These are phyloP conservation scores for Pimpla rufipes DNA, from an alignment of 2,888 invertebrate genomes.

Conservation along the genomic window DNA sequence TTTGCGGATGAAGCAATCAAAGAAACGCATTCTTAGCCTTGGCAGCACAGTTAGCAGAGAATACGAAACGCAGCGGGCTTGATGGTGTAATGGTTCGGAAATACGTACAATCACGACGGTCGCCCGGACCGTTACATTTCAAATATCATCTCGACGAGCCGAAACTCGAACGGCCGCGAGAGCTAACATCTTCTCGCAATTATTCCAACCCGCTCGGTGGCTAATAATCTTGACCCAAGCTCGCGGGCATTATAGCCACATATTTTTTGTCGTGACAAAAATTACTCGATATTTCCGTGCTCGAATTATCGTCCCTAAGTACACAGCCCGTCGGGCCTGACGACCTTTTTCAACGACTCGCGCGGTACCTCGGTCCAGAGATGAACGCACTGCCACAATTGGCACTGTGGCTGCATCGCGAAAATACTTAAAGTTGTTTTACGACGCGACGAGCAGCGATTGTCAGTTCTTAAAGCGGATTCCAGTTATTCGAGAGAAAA, in stretches of 20 bases:
- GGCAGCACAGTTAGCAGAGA: neutral
- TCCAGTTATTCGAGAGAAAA: neutral
- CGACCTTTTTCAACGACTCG: constrained; percentile 15
- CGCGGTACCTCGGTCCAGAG: neutral
- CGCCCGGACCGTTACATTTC: neutral
- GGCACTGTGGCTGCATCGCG: neutral
- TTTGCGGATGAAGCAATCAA: constrained; percentile 1
- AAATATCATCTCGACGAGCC: constrained; percentile 8
- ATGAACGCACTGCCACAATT: neutral
- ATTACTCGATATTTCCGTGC: constrained; percentile 1
- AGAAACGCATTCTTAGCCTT: constrained; percentile 7
- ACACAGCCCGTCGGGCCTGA: constrained; percentile 6
- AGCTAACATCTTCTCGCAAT: neutral
- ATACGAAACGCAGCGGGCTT: neutral
- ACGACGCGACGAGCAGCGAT: neutral
- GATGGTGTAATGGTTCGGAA: neutral
- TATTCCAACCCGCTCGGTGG: neutral
- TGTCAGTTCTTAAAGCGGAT: neutral
- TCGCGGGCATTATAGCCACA: neutral
- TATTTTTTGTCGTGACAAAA: neutral
- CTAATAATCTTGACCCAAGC: neutral
- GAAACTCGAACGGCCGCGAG: constrained; percentile 2
- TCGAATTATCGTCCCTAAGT: constrained; percentile 33
- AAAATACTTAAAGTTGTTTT: neutral
- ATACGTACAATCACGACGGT: neutral